Evolutionary conservation across 2,797 vertebrate species (phyloP).

Genomic region (Diplodus sargus): DNA sequence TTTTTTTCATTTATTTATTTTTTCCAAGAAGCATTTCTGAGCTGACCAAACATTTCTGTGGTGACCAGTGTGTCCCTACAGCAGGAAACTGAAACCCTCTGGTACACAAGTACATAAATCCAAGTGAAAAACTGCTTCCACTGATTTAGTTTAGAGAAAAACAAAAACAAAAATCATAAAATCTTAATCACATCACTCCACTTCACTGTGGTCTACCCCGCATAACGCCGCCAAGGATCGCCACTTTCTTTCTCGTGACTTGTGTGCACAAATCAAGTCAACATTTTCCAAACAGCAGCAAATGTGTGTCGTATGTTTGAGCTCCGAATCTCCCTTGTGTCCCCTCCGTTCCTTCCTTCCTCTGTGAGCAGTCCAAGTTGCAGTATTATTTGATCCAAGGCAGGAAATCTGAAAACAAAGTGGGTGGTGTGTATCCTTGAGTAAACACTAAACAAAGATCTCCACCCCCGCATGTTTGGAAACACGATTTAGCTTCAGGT

Average conservation of each 20-base stretch:
- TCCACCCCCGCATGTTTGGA: constrained; percentile 13
- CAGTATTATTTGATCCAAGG: constrained; percentile 57
- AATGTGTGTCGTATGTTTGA: background rate
- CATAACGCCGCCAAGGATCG: background rate
- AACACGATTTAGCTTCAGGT: constrained; percentile 11
- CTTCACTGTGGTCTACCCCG: background rate
- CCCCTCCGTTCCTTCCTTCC: constrained; percentile 33
- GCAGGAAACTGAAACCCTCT: background rate
- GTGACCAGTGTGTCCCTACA: background rate
- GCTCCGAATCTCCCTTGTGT: background rate
- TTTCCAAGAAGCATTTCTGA: background rate
- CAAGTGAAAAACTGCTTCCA: background rate
- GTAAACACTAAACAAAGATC: constrained; percentile 53
- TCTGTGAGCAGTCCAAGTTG: constrained; percentile 14
- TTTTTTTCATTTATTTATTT: background rate
- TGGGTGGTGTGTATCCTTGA: constrained; percentile 49
- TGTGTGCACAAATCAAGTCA: background rate
- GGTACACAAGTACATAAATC: background rate
- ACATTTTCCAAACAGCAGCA: background rate
- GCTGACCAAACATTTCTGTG: background rate
- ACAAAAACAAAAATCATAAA: background rate
- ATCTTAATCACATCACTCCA: too few species aligned
- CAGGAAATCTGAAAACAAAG: constrained; percentile 63
- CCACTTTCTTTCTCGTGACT: background rate
- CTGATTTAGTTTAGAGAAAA: too few species aligned